Conservation (phyloP, 2,888 invertebrate species). For the Heliconius cydno region DNA sequence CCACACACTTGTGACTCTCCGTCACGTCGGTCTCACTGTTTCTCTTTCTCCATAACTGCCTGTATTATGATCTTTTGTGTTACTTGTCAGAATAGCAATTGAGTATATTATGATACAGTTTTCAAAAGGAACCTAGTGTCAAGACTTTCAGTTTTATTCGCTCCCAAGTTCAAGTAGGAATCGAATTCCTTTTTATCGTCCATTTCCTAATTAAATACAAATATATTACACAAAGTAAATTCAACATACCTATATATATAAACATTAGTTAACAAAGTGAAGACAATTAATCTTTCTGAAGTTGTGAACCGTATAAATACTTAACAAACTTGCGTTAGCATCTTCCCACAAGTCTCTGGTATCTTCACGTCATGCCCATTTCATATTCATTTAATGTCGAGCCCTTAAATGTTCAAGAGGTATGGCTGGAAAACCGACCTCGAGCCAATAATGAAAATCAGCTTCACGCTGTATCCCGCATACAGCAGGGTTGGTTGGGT, state of each 20-base stretch:
- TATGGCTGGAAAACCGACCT: background rate
- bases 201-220: background rate
- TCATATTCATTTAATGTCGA: conserved; percentile 25
- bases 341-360: background rate
- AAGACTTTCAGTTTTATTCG: too few relatives aligned
- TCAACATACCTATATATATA: background rate
- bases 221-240: background rate
- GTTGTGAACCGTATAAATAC: conserved; percentile 5
- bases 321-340: conserved; percentile 17
- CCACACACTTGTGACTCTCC: too few relatives aligned
- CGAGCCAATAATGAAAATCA: background rate
- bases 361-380: conserved; percentile 1
- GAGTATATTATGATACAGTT: background rate
- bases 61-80: too few relatives aligned
- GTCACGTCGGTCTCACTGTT: too few relatives aligned
- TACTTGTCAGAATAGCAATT: background rate
- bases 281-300: conserved; percentile 22
- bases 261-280: conserved; percentile 5
- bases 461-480: too few relatives aligned
- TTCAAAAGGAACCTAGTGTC: too few relatives aligned
- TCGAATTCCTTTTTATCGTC: background rate
- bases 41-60: too few relatives aligned
- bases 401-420: conserved; percentile 4
- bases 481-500: too few relatives aligned
- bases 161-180: background rate